phyloP scores from a whole-genome alignment of 2,113 vertebrate species.

The Poecile atricapillus region DNA sequence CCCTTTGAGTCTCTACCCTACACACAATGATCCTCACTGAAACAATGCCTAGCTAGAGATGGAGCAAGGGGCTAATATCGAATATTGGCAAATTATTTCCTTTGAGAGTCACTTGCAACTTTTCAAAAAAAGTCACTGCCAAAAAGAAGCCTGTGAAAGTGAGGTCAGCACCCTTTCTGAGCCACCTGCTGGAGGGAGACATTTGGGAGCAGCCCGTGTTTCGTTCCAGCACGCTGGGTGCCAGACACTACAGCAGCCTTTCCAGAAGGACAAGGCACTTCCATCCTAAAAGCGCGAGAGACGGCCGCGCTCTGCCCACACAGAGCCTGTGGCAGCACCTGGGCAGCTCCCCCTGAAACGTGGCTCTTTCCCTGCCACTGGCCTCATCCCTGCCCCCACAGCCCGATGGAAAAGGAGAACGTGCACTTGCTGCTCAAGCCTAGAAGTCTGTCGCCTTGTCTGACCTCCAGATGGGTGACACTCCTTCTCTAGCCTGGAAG shows the following conservation, averaged over 20 bases:
- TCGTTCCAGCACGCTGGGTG: accelerated
- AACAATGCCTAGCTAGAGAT: background rate
- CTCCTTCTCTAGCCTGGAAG: background rate
- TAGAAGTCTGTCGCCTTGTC: background rate
- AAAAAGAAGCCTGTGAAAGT: background rate
- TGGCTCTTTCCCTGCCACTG: accelerated
- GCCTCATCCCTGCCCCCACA: background rate
- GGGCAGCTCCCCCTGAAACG: accelerated
- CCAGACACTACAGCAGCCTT: background rate
- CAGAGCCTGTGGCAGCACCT: background rate
- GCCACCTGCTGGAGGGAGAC: background rate
- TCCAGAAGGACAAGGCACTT: background rate
- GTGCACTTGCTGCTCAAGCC: background rate
- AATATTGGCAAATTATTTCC: background rate
- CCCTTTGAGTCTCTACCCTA: background rate
- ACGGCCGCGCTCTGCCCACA: accelerated
- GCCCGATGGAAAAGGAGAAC: background rate
- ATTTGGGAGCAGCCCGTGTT: background rate
- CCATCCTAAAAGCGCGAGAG: accelerated
- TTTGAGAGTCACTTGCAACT: background rate
- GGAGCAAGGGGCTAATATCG: accelerated
- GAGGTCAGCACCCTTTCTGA: background rate
- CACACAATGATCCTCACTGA: accelerated
- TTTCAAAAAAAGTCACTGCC: background rate
- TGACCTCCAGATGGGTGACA: background rate